Evolutionary conservation across 2,888 invertebrate species (phyloP), one percentile per base, ranked within the genome.

Genomic region (Agrotis exclamationis): DNA sequence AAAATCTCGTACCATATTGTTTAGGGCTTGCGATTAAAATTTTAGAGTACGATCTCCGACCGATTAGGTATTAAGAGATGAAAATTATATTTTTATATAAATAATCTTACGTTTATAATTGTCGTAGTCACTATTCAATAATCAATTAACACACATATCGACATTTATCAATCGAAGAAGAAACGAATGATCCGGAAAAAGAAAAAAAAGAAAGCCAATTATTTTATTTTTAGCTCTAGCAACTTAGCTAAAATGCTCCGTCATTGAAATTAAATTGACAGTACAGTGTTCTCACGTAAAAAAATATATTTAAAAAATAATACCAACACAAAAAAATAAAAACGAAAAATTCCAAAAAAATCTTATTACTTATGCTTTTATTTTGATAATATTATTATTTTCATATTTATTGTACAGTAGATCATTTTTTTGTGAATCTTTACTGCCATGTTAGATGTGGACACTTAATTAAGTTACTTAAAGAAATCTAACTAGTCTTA

Each of bases 401-500:
- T 72, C 58, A 75, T 80, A 83, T 75, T 80, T 84, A 79, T 77
- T 86, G 84, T 86, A 87, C 83, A 87, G 81, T 85, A 69, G n/a
- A 57, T 73, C 48, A 60, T 79, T 65, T 63, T n/a, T 68, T 80
- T 83, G 82, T 87, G 85, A 86, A 88, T 87, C 84, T 85, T 85
- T 85, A 88, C 87, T 89, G 89, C 88, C 89, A 89, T 88, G 79
- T 63, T 82, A 77, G 73, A 82, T 73, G 64, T 85, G 85, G 80
- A 81, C 79, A 70, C 75, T 76, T 75, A 83, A 71, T 64, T 80
- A 75, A 76, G 77, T 80, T 80, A 80, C 81, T 85, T 87, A 84
- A 80, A 81, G 83, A 84, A 81, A 85, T 78, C 74, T 83, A 86
- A 88, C 91, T 91, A 92, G 91, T 91, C 92, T 89, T 91, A 90